phyloP scores from a whole-genome alignment of 1,140 invertebrate genomes.

The Lasioglossum baleicum region DNA sequence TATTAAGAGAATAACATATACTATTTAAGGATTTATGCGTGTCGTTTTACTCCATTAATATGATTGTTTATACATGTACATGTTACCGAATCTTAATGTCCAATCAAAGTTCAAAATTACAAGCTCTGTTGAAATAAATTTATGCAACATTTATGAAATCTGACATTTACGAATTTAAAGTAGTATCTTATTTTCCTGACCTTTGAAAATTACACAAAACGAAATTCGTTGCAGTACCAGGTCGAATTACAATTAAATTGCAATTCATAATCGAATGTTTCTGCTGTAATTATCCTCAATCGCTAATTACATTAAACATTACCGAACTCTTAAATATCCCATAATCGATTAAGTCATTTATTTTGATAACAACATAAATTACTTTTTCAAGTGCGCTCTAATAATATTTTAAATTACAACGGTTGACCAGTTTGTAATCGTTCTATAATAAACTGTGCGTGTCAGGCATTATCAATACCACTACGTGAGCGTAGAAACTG shows the following conservation, averaged over 20 bases:
- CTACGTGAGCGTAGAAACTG: background rate
- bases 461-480: background rate
- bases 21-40: conserved; percentile 62
- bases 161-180: background rate
- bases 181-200: background rate
- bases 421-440: background rate
- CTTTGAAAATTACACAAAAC: background rate
- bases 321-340: no score
- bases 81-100: conserved; percentile 74
- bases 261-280: no score
- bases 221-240: no score
- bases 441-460: no score
- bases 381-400: no score
- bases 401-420: no score
- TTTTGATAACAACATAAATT: no score
- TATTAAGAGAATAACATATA: conserved; percentile 60
- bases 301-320: no score
- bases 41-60: conserved; percentile 71
- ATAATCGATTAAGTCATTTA: no score
- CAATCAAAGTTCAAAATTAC: conserved; percentile 70
- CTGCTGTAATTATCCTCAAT: no score
- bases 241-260: no score
- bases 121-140: conserved; percentile 70
- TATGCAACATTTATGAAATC: conserved; percentile 42
- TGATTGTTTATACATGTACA: conserved; percentile 74